These are phyloP conservation scores for Lagopus leucura DNA, from an alignment of 2,113 vertebrate genomes.

Conservation along the genomic window DNA sequence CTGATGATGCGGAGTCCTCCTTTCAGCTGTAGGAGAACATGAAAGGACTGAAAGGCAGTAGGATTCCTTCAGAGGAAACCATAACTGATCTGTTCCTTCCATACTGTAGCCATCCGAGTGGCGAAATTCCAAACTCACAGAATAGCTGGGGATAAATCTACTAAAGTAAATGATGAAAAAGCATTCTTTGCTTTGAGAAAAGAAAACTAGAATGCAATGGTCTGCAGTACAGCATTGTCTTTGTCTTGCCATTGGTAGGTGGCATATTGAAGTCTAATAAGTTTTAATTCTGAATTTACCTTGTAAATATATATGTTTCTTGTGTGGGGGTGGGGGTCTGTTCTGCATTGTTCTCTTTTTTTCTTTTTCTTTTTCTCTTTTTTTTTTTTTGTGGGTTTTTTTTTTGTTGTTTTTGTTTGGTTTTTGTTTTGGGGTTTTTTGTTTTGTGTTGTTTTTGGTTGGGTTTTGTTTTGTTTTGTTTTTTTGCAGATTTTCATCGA, in stretches of 20 bases:
- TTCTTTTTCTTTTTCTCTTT: too few species aligned
- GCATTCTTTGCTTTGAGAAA: neutral
- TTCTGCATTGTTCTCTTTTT: too few species aligned
- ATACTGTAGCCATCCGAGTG: neutral
- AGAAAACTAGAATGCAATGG: neutral
- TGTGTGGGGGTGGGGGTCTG: neutral
- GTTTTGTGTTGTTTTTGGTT: too few species aligned
- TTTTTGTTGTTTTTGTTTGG: neutral
- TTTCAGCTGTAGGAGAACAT: neutral
- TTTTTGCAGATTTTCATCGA: neutral
- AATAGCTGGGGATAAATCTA: accelerated
- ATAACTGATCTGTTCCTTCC: neutral
- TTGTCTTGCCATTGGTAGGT: neutral
- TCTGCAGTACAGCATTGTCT: neutral
- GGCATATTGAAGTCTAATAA: neutral
- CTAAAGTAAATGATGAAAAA: neutral
- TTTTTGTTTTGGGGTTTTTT: neutral
- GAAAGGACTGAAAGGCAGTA: neutral
- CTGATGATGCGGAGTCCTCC: neutral
- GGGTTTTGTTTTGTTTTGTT: neutral
- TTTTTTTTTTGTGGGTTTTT: too few species aligned
- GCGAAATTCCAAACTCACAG: neutral
- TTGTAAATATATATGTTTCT: neutral
- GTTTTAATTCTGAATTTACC: neutral
- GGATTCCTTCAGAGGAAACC: neutral